phyloP scores from a whole-genome alignment of 2,888 invertebrate genomes.

The Cerastis leucographa region DNA sequence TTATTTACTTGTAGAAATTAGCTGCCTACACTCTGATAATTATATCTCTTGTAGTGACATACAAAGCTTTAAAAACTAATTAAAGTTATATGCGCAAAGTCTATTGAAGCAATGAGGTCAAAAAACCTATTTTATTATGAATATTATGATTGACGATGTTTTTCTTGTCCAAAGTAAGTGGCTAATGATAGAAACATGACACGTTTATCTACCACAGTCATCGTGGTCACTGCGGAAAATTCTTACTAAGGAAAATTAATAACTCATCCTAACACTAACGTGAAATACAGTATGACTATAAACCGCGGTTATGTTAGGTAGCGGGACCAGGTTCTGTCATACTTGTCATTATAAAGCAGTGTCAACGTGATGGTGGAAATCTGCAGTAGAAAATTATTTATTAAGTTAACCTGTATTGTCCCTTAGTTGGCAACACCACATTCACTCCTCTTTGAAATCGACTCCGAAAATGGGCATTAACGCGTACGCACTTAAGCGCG shows the following conservation, averaged over 20 bases:
- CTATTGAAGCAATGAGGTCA: slow-evolving; percentile 35
- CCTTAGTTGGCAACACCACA: slow-evolving; percentile 40
- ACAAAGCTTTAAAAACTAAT: slow-evolving; percentile 25
- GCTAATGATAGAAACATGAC: slow-evolving; percentile 56
- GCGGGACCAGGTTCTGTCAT: slow-evolving; percentile 15
- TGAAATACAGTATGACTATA: slow-evolving; percentile 32
- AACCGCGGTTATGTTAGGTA: slow-evolving; percentile 23
- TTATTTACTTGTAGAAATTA: slow-evolving; percentile 33
- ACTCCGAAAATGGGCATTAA: slow-evolving; percentile 37
- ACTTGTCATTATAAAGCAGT: slow-evolving; percentile 42
- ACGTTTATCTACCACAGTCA: slow-evolving; percentile 37
- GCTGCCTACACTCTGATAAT: slow-evolving; percentile 17
- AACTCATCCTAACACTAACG: slow-evolving; percentile 23
- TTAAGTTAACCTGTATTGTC: slow-evolving; percentile 46
- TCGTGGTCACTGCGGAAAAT: slow-evolving; percentile 44
- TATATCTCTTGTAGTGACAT: slow-evolving; percentile 13
- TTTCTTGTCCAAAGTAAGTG: slow-evolving; percentile 17
- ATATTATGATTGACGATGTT: slow-evolving; percentile 47
- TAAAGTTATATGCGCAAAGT: slow-evolving; percentile 2
- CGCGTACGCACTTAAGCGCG: slow-evolving; percentile 16
- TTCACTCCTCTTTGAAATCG: slow-evolving; percentile 45
- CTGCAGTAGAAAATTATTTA: slow-evolving; percentile 54
- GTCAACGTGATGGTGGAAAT: slow-evolving; percentile 45
- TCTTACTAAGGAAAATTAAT: slow-evolving; percentile 49
- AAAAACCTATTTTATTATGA: slow-evolving; percentile 48